Evolutionary conservation across 2,797 vertebrate genomes (phyloP), one percentile per base, ranked within the genome.

Genomic region (Toxotes lorentzi): DNA sequence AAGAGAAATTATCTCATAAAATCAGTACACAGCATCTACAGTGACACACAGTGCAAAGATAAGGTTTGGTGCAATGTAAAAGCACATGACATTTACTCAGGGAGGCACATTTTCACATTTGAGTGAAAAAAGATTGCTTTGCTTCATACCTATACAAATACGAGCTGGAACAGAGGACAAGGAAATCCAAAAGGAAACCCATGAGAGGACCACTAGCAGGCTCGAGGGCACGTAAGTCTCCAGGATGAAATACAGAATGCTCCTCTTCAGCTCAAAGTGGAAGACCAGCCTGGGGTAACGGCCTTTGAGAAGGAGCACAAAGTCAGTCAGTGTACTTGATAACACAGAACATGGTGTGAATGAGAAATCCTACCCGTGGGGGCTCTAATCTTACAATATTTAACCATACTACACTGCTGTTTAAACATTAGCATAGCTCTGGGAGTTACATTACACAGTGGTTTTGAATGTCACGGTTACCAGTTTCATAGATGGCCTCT

Each of bases 141-240:
- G 35, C 1, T 2, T 7, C 24, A 11, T 94, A 98, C 97, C 97
- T 91, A 98, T 98, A 83, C 97, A 97, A 79, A 98, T 96, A 67
- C 97, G 96, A 65, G 97, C 96, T 62, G 97, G 97, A 77, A 98
- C 97, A 0, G 97, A 98, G 17, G 97, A 96, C 70, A 97, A 94
- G 34, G 97, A 97, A 85, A 98, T 98, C 97, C 97, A 98, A 89
- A 98, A 98, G 0, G 97, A 98, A 4, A 98, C 97, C 97, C 97
- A 97, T 10, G 97, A 98, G 59, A 98, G 96, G 14, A 97, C 96
- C 13, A 98, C 97, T 69, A 98, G 93, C 24, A 98, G 94, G 86
- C 96, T 97, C 5, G 97, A 97, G 30, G 97, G 97, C 3, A 98
- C 96, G 0, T 98, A 98, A 0, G 97, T 97, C 91, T 98, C 97